phyloP scores from a whole-genome alignment of 2,888 invertebrate genomes.

The Phengaris arion region DNA sequence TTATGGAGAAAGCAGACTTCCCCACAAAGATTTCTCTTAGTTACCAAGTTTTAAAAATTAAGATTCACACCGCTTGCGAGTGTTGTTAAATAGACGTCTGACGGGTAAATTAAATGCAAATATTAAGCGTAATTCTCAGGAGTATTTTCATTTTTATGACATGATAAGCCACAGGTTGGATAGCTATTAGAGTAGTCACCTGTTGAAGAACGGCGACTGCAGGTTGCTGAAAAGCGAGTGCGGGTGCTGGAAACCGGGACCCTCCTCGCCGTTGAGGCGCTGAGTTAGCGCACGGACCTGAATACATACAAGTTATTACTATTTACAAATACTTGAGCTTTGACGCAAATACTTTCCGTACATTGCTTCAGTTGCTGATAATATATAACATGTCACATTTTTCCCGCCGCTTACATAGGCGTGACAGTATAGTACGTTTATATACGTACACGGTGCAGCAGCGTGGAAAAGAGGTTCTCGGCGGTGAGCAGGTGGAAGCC shows the following conservation, averaged over 20 bases:
- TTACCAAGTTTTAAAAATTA: background rate
- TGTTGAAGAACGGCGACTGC: slow-evolving; percentile 76
- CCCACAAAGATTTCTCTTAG: background rate
- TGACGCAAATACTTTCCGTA: too few species aligned
- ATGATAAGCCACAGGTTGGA: background rate
- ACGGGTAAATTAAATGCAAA: background rate
- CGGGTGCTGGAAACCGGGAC: slow-evolving; percentile 74
- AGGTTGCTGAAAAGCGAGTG: slow-evolving; percentile 76
- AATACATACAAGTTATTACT: background rate
- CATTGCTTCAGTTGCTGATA: too few species aligned
- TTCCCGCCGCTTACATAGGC: too few species aligned
- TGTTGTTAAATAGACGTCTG: background rate
- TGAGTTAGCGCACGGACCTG: slow-evolving; percentile 91
- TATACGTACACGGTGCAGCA: slow-evolving; percentile 86
- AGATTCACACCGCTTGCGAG: background rate
- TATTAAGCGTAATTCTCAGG: background rate
- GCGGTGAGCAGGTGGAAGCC: slow-evolving; percentile 95
- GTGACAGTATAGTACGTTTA: too few species aligned
- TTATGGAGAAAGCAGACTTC: background rate
- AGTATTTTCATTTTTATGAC: background rate
- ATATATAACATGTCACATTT: too few species aligned
- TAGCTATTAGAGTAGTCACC: slow-evolving; percentile 49
- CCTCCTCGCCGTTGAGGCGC: slow-evolving; percentile 90
- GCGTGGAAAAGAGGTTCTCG: slow-evolving; percentile 92
- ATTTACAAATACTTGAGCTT: too few species aligned